Base-by-base conservation (phyloP, 2,888 invertebrate species). In the Agrotis segetum region DNA sequence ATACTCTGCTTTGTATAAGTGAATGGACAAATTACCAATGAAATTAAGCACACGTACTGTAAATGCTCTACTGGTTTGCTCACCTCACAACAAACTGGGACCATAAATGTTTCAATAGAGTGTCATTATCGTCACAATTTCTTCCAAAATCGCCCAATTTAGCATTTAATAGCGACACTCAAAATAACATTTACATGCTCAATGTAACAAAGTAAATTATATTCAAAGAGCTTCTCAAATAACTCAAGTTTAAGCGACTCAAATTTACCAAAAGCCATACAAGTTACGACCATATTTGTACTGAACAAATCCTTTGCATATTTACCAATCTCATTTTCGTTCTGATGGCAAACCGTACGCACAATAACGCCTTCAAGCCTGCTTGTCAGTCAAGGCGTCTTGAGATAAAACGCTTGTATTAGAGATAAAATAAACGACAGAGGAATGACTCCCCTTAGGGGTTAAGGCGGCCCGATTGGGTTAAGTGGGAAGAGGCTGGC, bases 391-490 rank as follows among this genome's bases (percentile, higher is more conserved):
- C 87, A 88, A 87, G 85, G 84, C 87, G 85, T 82, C 90, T 87
- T 83, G 79, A 90, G 92, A 92, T 92, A 92, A 92, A 91, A 88
- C 86, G 89, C 88, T 85, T 88, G 91, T 91, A 90, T 91, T 88
- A 87, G 74, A 91, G 92, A 92, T 92, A 92, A 92, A 92, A 89
- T 89, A 90, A 92, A 91, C 88, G 92, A 88, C 86, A 87, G 83
- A 88, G 84, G 86, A 89, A 91, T 87, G 83, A 88, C 82, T 85
- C 84, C 88, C 89, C 87, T 82, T 73, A 83, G 89, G 87, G 85
- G 80, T 68, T 66, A 70, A 71, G 71, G 78, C 65, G 50, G n/a
- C 61, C 3, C 17, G 53, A 58, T 16, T 85, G 89, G 88, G 65
- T 0, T n/a, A 87, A 88, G 85, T 53, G 16, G 71, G 17, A 44